Evolutionary conservation across 2,113 vertebrate genomes (phyloP), one percentile per base, ranked within the genome.

Genomic region (Menura novaehollandiae): DNA sequence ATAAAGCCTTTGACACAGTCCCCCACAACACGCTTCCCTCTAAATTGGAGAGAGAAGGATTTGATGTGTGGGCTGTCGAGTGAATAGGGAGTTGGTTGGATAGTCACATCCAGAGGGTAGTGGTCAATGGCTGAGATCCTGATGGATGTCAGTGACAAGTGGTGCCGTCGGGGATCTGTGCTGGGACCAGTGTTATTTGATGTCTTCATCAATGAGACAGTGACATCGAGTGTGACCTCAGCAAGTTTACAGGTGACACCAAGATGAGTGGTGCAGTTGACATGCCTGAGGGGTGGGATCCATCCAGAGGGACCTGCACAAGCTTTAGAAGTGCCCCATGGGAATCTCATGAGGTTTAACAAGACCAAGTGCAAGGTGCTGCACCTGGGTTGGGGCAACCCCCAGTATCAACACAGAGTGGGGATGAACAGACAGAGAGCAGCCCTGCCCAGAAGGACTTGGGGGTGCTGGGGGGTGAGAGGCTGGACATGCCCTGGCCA

Each of bases 311-410:
- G 11, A 52, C 37, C 22, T 12, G 46, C 22, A 37, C 15, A 44
- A 27, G 22, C 46, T 77, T 0, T 0, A 37, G 53, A 27, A 44
- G 6, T 15, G 37, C 21, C 21, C 27, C 46, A 12, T 37, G 37
- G 46, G 33, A 51, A 68, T 27, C 7, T 52, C 33, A 37, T 13
- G 18, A 44, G 7, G 2, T 44, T 68, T 68, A 35, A 32, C 43
- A 51, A 51, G 37, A 51, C 16, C 27, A 47, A 33, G 37, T 59
- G 27, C 46, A 33, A 32, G 33, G 26, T 51, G 11, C 30, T 85
- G 27, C 35, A 35, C 26, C 35, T 66, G 10, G 1, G 8, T 53
- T 9, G 3, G 51, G 43, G 6, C 13, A 41, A 7, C 0, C 6
- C 9, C 44, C 16, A 12, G 11, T 52, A 12, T 19, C 22, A 52